These are phyloP conservation scores for Leuctra nigra DNA, from an alignment of 2,888 invertebrate species.

Conservation along the genomic window DNA sequence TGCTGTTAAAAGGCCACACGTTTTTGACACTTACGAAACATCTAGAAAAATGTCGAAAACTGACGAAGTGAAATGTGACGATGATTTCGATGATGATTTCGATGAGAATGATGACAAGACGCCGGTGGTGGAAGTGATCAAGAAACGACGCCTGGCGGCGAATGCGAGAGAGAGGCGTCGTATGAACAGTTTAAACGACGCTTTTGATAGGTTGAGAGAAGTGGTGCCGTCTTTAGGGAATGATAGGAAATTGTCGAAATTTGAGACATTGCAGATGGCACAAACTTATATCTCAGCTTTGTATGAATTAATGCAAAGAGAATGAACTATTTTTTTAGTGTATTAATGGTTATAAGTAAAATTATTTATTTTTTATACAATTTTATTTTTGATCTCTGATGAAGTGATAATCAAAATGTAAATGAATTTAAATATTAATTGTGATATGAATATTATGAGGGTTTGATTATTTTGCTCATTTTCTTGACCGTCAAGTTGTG, in stretches of 20 bases:
- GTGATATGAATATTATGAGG: too few species aligned
- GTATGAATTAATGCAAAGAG: slow-evolving; percentile 49
- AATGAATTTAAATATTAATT: too few species aligned
- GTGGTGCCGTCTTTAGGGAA: slow-evolving; percentile 64
- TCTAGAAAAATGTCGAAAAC: background rate
- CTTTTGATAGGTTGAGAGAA: slow-evolving; percentile 63
- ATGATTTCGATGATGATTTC: background rate
- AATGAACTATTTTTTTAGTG: too few species aligned
- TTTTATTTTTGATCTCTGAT: too few species aligned
- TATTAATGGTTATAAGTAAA: too few species aligned
- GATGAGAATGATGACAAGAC: slow-evolving; percentile 34
- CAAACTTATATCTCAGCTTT: slow-evolving; percentile 67
- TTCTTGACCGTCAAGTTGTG: too few species aligned
- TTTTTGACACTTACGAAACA: background rate
- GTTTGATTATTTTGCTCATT: too few species aligned
- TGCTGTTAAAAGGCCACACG: too few species aligned
- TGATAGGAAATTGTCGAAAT: slow-evolving; percentile 67
- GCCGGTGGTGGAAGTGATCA: slow-evolving; percentile 50
- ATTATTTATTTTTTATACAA: too few species aligned
- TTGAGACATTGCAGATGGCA: slow-evolving; percentile 73
- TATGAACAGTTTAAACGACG: slow-evolving; percentile 70
- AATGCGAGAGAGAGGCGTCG: slow-evolving; percentile 66
- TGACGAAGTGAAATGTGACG: background rate
- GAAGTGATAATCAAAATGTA: too few species aligned
- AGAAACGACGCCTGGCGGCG: slow-evolving; percentile 59